Conservation (phyloP, 2,888 invertebrate genomes). For the Xylocampa areola region DNA sequence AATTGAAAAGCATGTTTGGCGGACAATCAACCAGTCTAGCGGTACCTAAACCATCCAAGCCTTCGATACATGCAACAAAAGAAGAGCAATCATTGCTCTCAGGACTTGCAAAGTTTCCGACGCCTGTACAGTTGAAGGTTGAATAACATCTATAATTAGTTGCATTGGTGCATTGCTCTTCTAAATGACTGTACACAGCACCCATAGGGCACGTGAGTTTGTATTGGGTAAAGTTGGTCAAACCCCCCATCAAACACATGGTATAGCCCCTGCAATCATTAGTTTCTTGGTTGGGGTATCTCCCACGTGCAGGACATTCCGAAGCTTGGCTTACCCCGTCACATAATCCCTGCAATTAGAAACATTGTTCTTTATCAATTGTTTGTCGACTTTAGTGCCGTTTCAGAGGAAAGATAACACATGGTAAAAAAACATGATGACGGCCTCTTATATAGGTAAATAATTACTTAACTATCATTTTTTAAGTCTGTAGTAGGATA, state of each 20-base stretch:
- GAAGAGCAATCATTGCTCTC: constrained; percentile 65
- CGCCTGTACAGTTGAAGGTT: constrained; percentile 68
- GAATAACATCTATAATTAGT: constrained; percentile 76
- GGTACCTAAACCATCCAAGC: constrained; percentile 67
- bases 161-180: constrained; percentile 78
- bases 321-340: constrained; percentile 63
- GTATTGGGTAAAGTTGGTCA: constrained; percentile 71
- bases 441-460: neutral
- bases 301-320: constrained; percentile 74
- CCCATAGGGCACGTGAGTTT: constrained; percentile 77
- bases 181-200: constrained; percentile 77
- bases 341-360: constrained; percentile 75
- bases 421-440: constrained; percentile 5
- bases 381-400: constrained; percentile 36
- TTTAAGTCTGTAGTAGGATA: no score
- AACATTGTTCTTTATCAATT: constrained; percentile 51
- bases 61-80: constrained; percentile 74
- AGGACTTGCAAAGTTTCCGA: constrained; percentile 68
- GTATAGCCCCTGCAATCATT: constrained; percentile 78
- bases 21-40: constrained; percentile 76
- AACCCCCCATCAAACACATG: constrained; percentile 75
- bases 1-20: constrained; percentile 65
- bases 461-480: no score
- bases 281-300: constrained; percentile 75
- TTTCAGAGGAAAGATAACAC: constrained; percentile 34